Conservation (phyloP, 2,888 invertebrate genomes). For the Margaritifera margaritifera region DNA sequence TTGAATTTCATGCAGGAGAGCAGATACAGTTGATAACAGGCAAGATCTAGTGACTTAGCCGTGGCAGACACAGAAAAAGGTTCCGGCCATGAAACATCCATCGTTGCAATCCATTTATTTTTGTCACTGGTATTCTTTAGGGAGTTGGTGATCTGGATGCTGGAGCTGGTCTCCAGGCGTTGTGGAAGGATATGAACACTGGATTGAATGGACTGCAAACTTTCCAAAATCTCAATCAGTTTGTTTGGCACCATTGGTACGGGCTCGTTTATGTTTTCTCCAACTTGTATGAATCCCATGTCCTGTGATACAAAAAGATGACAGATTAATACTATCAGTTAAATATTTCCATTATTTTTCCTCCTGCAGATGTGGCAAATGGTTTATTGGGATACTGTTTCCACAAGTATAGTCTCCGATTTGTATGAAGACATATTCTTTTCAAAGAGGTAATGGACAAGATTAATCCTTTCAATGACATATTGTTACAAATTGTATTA, state of each 20-base stretch:
- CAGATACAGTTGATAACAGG: constrained; percentile 33
- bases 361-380: no score
- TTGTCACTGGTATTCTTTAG: no score
- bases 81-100: constrained; percentile 32
- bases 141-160: no score
- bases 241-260: constrained; percentile 13
- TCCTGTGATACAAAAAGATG: constrained; percentile 12
- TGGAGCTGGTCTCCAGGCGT: neutral
- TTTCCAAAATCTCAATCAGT: constrained; percentile 24
- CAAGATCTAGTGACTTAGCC: constrained; percentile 16
- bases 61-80: constrained; percentile 23
- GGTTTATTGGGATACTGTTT: no score
- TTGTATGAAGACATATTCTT: no score
- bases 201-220: constrained; percentile 12
- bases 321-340: neutral
- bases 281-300: constrained; percentile 28
- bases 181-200: neutral
- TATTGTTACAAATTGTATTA: no score
- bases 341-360: no score
- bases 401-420: no score
- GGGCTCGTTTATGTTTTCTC: neutral
- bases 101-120: neutral
- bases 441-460: no score
- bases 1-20: constrained; percentile 37
- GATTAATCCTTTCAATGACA: no score